phyloP scores from a whole-genome alignment of 2,797 vertebrate species.

The Gobio occitaniae region DNA sequence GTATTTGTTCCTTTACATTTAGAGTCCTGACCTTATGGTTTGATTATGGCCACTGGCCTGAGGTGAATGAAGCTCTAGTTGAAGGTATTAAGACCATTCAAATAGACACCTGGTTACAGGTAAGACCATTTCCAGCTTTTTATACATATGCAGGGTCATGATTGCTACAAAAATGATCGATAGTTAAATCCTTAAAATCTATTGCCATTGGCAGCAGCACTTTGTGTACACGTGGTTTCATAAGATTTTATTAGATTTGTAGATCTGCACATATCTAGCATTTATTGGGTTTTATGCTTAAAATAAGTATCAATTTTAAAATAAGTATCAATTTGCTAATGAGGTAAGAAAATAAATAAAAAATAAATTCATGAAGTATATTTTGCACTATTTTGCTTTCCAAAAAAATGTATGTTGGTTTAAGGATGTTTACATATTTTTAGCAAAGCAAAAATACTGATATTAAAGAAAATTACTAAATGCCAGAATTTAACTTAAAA shows the following conservation, averaged over 20 bases:
- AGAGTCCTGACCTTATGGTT: constrained; percentile 99
- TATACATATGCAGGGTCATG: not conserved
- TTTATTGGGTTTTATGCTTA: not conserved
- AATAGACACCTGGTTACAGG: constrained; percentile 99
- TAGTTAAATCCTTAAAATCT: not conserved
- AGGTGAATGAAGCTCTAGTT: constrained; percentile 96
- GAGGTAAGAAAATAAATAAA: not conserved
- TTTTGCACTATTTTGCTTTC: not conserved
- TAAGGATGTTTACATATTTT: not conserved
- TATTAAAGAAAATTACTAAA: not conserved
- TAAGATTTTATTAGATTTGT: not conserved
- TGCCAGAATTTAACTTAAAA: not conserved
- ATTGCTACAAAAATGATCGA: not conserved
- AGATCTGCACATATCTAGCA: not conserved
- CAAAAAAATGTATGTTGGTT: not conserved
- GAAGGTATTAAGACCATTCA: constrained; percentile 99
- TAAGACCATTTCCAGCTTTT: constrained; percentile 60
- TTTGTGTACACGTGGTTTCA: not conserved
- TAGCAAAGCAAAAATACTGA: not conserved
- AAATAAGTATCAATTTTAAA: not conserved
- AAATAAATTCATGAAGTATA: not conserved
- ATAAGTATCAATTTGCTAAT: not conserved
- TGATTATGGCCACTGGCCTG: constrained; percentile 98
- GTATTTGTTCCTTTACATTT: constrained; percentile 22
- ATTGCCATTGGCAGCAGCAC: not conserved